Base-by-base conservation (phyloP, 2,113 vertebrate species). In the Stigmatopora nigra region DNA sequence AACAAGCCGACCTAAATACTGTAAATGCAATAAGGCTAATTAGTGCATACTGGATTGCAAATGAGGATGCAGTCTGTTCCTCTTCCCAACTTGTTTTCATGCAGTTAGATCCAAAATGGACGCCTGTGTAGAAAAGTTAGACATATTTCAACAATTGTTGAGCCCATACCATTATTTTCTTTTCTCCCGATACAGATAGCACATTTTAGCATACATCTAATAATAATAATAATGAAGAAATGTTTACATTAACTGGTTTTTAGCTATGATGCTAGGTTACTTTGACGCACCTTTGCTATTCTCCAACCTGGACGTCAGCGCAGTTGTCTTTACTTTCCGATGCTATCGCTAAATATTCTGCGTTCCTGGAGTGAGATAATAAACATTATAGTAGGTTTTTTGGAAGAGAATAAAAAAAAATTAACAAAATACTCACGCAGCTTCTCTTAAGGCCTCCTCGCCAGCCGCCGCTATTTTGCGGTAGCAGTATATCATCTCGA, bases 401-500 rank as follows among this genome's bases (percentile, higher is more conserved):
- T 41, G 6, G 38, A 4, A 41, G 9, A 41, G 38, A 41, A 6
- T 41, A 8, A 8, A 41, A 41, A 5, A 31, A 46, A 49, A 19
- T 11, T 3, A 1, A n/a, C 48, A 12, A 19, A 60, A 31, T 36
- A 91, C 92, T 86, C 78, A 96, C 94, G 92, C 92, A 1, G 93
- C 94, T 81, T 95, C 94, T 35, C 92, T 86, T 0, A 92, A 66
- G 0, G 92, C 91, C 8, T 93, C 93, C 46, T 95, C 94, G 0
- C 93, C 93, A 1, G 92, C 93, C 0, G 92, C 91, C 0, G 94
- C 73, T 0, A 95, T 93, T 85, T 95, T 96, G 64, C 90, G 90
- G 81, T 95, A 96, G 77, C 94, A 96, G 80, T 96, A 96, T 0
- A 96, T 87, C 94, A 96, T 96, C 90, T 96, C 94, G 0, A 92